Conservation (phyloP, 1,140 invertebrate species). For the Leptopilina clavipes region DNA sequence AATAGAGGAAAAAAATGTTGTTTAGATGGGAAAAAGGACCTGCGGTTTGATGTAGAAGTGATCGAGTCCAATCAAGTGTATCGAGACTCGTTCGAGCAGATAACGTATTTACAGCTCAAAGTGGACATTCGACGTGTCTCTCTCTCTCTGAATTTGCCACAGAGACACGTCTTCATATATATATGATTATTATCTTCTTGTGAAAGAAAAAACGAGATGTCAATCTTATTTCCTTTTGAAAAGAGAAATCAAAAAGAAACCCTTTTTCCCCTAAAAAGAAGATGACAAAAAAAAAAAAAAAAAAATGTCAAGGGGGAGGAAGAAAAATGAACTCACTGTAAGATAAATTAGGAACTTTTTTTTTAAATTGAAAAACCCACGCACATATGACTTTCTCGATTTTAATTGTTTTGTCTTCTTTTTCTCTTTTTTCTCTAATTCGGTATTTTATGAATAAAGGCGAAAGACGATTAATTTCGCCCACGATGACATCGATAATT, state of each 20-base stretch:
- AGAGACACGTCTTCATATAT: conserved; percentile 28
- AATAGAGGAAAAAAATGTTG: background rate
- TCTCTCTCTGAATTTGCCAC: conserved; percentile 28
- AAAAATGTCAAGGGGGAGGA: conserved; percentile 2
- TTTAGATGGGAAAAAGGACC: conserved; percentile 1
- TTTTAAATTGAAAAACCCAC: too few species aligned
- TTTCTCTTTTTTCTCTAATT: too few species aligned
- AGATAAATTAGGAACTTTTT: too few species aligned
- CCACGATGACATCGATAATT: too few species aligned
- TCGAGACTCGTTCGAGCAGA: conserved; percentile 55
- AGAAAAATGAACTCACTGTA: background rate
- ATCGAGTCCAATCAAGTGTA: conserved; percentile 30
- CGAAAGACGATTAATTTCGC: background rate
- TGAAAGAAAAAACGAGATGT: background rate
- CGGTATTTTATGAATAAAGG: too few species aligned
- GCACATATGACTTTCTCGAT: too few species aligned
- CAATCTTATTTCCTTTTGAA: background rate
- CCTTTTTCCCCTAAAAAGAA: background rate
- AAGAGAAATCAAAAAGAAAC: background rate
- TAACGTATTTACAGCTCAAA: conserved; percentile 63
- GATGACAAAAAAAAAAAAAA: too few species aligned
- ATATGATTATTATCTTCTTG: background rate
- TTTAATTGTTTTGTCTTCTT: too few species aligned
- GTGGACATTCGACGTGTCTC: conserved; percentile 48
- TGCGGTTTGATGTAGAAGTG: conserved; percentile 18